A percentile compares a stretch with the other conserved stretches of the same genome.
Conservation (phyloP, 1,140 invertebrate species). For the Apis cerana region DNA sequence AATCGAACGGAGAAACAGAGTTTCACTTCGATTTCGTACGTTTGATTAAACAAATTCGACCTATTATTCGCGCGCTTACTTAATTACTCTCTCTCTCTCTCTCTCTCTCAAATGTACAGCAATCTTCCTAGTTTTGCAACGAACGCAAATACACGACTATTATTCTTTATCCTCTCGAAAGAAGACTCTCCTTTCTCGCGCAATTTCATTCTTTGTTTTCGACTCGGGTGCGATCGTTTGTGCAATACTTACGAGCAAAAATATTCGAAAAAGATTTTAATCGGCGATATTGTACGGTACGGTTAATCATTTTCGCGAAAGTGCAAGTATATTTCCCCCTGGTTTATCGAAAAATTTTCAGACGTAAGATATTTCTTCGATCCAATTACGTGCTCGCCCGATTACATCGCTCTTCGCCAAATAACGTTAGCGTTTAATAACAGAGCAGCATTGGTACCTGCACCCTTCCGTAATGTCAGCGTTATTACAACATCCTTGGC, state of each 20-base stretch:
- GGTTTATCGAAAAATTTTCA: background rate
- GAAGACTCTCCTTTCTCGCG: background rate
- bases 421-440: conserved; percentile 52
- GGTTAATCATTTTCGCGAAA: background rate
- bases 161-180: background rate
- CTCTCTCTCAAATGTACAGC: background rate
- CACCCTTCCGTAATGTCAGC: conserved; percentile 44
- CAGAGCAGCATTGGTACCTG: background rate
- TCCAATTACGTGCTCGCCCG: conserved; percentile 30
- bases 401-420: conserved; percentile 46
- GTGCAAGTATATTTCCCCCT: background rate
- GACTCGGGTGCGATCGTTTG: too few species aligned
- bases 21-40: conserved; percentile 66
- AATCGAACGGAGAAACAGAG: conserved; percentile 3
- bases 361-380: conserved; percentile 21
- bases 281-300: too few species aligned
- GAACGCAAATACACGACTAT: background rate
- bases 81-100: conserved; percentile 1
- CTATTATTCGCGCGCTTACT: conserved; percentile 24
- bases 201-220: background rate
- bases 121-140: conserved; percentile 21
- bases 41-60: conserved; percentile 61
- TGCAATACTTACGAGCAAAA: too few species aligned
- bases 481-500: conserved; percentile 46
- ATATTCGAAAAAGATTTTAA: too few species aligned